A percentile compares a stretch with the other conserved stretches of the same genome.
These are phyloP conservation scores for Melieria crassipennis DNA, from an alignment of 2,888 invertebrate genomes.

Conservation along the genomic window DNA sequence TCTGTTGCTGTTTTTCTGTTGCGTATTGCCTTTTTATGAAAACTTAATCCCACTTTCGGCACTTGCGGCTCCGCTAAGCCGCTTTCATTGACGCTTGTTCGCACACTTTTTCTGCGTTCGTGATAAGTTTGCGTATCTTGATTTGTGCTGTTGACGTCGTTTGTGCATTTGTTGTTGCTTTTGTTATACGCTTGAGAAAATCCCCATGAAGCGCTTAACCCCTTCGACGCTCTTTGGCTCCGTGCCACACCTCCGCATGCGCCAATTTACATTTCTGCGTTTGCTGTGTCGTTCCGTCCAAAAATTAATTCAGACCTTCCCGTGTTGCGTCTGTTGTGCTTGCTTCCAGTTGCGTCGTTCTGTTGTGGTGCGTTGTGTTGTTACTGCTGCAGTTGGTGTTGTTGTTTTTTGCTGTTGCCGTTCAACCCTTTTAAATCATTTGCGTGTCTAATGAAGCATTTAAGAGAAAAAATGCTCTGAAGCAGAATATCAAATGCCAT, in stretches of 20 bases:
- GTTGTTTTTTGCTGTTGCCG: background rate
- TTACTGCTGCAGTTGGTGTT: slow-evolving; percentile 1
- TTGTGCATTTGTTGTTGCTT: too few species aligned
- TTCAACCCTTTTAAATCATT: slow-evolving; percentile 27
- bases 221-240: background rate
- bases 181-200: slow-evolving; percentile 5
- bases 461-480: slow-evolving; percentile 1
- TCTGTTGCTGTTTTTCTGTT: too few species aligned
- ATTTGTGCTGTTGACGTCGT: too few species aligned
- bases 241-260: background rate
- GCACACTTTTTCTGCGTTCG: too few species aligned
- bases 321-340: background rate
- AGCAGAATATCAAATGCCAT: slow-evolving; percentile 15
- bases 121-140: too few species aligned
- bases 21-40: too few species aligned
- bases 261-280: slow-evolving; percentile 6
- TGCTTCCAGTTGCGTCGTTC: background rate
- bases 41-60: too few species aligned
- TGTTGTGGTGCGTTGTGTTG: background rate
- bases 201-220: background rate
- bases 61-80: too few species aligned
- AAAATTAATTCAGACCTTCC: slow-evolving; percentile 16
- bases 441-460: slow-evolving; percentile 25
- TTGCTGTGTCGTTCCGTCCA: background rate
- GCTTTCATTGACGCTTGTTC: too few species aligned